Base-by-base conservation (phyloP, 2,888 invertebrate genomes). In the Mythimna impura region DNA sequence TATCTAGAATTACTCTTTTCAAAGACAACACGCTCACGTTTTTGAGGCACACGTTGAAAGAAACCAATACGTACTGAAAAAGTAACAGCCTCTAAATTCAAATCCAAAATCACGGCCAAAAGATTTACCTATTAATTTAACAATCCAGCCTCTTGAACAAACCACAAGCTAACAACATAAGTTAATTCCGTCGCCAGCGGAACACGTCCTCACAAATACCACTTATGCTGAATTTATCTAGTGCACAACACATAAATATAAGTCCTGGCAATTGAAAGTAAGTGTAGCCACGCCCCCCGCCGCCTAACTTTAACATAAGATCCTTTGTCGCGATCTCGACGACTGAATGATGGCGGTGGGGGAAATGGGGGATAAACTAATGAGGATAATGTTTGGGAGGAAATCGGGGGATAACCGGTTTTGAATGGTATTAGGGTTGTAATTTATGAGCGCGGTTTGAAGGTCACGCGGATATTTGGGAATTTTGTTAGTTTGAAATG, bases 221-320 rank as follows among this genome's bases (percentile, higher is more conserved):
- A 92, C 92, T 94, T 93, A 92, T 89, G 89, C 86, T 86, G 86
- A 94, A 94, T 94, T 93, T 94, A 95, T 95, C 92, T 91, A 90
- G 88, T 87, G 84, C 87, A 88, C 88, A 86, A 84, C 90, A 91
- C 93, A 93, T 95, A 95, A 94, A 95, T 94, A 94, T 80, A 77
- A 86, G 65, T 70, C 76, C 70, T 83, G 88, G 91, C 90, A 91
- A 94, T 93, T 93, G 93, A 93, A 93, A 94, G 92, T 93, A 93
- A 94, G 91, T 90, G 92, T 85, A 82, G 87, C 82, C 80, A 87
- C 91, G 93, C 91, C 91, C 84, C 71, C 84, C 71, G 79, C 69
- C 79, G 73, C 77, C 71, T 76, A 87, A 88, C 79, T 87, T 86
- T 82, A 80, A 84, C 87, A 85, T 82, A 80, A 82, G 81, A 84